Base-by-base conservation (phyloP, 92 coral and sea anemone species). In the Epizoanthus illoricatus region DNA sequence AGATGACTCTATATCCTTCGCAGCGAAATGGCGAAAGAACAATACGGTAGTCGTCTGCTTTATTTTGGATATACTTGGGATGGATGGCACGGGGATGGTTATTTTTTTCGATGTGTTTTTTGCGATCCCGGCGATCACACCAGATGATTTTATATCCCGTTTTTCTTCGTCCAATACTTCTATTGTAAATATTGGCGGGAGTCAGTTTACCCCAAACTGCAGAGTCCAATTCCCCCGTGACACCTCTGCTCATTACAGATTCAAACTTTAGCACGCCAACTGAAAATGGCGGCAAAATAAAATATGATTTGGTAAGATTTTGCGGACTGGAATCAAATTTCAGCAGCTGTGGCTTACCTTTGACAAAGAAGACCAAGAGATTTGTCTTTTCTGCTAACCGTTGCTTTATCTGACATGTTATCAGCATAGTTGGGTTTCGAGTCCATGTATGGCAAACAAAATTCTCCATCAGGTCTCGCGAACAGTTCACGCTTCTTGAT, bases 301-400 rank as follows among this genome's bases (percentile, higher is more conserved):
- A 74, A 72, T 41, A 69, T 81, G 49, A 71, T 65, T 11, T 49
- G 18, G 24, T 28, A 67, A 18, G 73, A 40, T 39, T n/a, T 74
- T 55, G 76, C 79, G 36, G 21, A 60, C 81, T 45, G n/a, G 19
- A 80, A 7, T 64, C 49, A 82, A 65, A 56, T 63, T 17, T 24
- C 33, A 61, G 57, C n/a, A 56, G 65, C 4, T 65, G 61, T 12
- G 18, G 54, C 90, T 73, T 96, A 96, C 99, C 97, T 96, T 74
- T 96, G 99, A 65, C 99, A 96, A 4, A 93, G 86, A 56, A 96
- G 97, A 19, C 99, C 99, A 69, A 96, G 89, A n/a, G 99, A 96
- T 79, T 96, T 96, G 86, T 96, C 98, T 85, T 96, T 96, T 71
- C 99, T 91, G 75, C 97, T 96, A 60, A 93, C 86, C 15, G 92